phyloP scores from a whole-genome alignment of 2,888 invertebrate species.

The Diloba caeruleocephala region DNA sequence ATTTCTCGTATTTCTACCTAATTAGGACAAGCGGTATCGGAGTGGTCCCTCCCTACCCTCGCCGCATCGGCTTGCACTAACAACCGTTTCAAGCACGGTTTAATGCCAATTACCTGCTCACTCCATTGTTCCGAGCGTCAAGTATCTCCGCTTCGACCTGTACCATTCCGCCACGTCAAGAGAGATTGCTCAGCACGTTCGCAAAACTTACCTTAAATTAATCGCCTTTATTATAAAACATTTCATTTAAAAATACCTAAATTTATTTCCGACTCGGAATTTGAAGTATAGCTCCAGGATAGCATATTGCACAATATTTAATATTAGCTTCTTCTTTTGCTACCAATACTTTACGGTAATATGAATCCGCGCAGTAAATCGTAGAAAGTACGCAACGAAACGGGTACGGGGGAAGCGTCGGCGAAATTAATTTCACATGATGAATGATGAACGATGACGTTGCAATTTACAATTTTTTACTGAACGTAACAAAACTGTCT shows the following conservation, averaged over 20 bases:
- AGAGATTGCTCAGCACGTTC: conserved; percentile 59
- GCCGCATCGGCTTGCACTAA: conserved; percentile 67
- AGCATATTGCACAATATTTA: conserved; percentile 65
- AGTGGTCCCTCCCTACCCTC: conserved; percentile 52
- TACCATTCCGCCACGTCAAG: conserved; percentile 48
- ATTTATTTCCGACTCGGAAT: conserved; percentile 37
- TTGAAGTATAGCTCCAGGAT: conserved; percentile 35
- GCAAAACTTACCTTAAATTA: conserved; percentile 51
- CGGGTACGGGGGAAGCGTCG: conserved; percentile 70
- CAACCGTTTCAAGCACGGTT: conserved; percentile 73
- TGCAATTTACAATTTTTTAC: conserved; percentile 80
- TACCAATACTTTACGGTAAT: conserved; percentile 73
- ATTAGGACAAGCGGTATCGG: conserved; percentile 66
- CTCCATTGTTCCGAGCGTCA: conserved; percentile 74
- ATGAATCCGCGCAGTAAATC: conserved; percentile 80
- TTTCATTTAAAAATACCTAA: conserved; percentile 36
- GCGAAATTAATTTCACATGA: conserved; percentile 86
- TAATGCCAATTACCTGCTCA: conserved; percentile 81
- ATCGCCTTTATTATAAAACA: conserved; percentile 32
- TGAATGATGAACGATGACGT: conserved; percentile 86
- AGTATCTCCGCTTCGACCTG: conserved; percentile 64
- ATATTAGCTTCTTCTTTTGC: conserved; percentile 68
- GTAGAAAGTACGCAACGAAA: conserved; percentile 76
- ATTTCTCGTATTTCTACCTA: conserved; percentile 75
- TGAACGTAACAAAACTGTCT: conserved; percentile 62